Percentiles rank a stretch among this genome's conserved stretches.
Evolutionary conservation across 2,888 invertebrate genomes (phyloP).

Genomic region (Tetragonisca angustula): DNA sequence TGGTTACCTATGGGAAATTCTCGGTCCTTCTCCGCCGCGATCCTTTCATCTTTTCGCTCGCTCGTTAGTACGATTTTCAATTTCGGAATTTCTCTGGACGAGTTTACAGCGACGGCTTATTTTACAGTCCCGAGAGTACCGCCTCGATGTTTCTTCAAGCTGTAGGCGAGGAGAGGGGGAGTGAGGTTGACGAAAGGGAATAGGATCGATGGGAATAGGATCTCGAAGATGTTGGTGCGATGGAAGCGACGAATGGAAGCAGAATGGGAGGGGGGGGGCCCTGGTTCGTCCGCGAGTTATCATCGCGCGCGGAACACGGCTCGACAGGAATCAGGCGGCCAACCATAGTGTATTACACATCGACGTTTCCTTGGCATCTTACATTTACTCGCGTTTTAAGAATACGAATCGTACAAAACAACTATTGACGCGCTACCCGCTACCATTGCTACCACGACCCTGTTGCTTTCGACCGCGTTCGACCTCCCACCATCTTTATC

Average conservation of each 20-base stretch:
- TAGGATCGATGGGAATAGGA: not conserved
- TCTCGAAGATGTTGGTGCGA: not conserved
- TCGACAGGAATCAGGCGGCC: constrained; percentile 36
- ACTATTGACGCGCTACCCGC: constrained; percentile 69
- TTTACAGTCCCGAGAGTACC: constrained; percentile 17
- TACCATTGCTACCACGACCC: constrained; percentile 48
- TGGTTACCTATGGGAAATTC: not conserved
- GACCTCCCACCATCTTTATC: not conserved
- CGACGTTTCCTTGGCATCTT: constrained; percentile 72
- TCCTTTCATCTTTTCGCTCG: not conserved
- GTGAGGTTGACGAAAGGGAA: not conserved
- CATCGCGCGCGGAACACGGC: constrained; percentile 21
- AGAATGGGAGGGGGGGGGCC: not conserved
- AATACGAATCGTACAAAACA: constrained; percentile 81
- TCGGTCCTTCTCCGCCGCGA: not conserved
- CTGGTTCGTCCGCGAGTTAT: constrained; percentile 10
- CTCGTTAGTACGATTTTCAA: not conserved
- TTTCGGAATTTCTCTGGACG: not conserved
- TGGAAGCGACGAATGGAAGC: constrained; percentile 35
- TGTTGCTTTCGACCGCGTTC: not conserved
- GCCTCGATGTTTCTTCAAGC: not conserved
- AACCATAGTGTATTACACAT: constrained; percentile 61
- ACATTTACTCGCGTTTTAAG: constrained; percentile 75
- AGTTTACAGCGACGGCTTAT: constrained; percentile 16
- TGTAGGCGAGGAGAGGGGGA: not conserved